Percentiles rank a stretch among this genome's conserved stretches.
These are phyloP conservation scores for Epicampocera succincta DNA, from an alignment of 2,888 invertebrate genomes.

Conservation along the genomic window DNA sequence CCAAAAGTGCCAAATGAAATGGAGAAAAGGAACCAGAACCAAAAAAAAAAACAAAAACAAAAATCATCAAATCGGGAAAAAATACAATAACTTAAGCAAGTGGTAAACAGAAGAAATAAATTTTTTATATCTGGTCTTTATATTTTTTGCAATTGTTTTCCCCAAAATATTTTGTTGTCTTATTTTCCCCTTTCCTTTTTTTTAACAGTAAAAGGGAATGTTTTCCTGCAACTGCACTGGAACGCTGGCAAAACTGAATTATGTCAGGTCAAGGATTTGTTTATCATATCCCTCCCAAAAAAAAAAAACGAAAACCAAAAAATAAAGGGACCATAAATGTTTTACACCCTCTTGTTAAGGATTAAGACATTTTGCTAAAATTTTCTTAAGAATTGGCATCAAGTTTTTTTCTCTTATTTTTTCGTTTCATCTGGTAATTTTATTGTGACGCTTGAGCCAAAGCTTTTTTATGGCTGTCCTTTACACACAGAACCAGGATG, in stretches of 20 bases:
- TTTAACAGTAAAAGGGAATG: constrained; percentile 40
- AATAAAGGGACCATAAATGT: constrained; percentile 41
- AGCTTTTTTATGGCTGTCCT: too few species aligned
- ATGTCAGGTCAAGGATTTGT: constrained; percentile 78
- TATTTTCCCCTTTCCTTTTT: not conserved
- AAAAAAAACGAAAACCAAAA: not conserved
- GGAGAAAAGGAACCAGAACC: constrained; percentile 2
- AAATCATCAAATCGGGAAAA: constrained; percentile 46
- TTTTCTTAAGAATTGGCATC: not conserved
- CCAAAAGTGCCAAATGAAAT: constrained; percentile 30
- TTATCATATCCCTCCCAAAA: constrained; percentile 42
- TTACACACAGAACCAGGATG: too few species aligned
- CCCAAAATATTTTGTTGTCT: constrained; percentile 6
- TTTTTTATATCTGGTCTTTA: constrained; percentile 32
- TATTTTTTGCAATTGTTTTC: not conserved
- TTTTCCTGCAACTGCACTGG: not conserved
- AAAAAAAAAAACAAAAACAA: not conserved
- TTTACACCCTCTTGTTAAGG: constrained; percentile 53
- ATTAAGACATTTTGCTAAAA: constrained; percentile 53
- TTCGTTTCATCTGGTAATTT: too few species aligned
- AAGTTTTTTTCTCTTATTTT: not conserved
- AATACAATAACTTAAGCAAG: constrained; percentile 16
- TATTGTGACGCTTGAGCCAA: too few species aligned
- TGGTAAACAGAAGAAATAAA: not conserved
- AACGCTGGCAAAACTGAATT: constrained; percentile 70